Base-by-base conservation (phyloP, 2,888 invertebrate species). In the Apeira syringaria region DNA sequence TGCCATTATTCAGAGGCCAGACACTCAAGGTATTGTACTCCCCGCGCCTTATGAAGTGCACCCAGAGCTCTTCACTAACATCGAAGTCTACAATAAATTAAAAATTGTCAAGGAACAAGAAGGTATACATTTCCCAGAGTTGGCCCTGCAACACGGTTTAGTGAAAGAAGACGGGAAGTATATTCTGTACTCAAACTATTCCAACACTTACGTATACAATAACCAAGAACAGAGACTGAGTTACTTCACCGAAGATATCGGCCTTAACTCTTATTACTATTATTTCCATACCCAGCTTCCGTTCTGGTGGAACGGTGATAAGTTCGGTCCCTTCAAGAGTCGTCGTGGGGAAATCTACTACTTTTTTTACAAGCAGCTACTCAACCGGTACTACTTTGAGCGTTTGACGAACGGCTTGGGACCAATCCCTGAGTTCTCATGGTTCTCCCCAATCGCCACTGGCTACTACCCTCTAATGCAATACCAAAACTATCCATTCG, bases 201-300 rank as follows among this genome's bases (percentile, higher is more conserved):
- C 92, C 7, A 91, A 87, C 56, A 63, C 87, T 24, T 64, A 67
- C 25, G 73, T 83, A 55, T 91, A 90, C 61, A 87, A 83, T 53
- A 91, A 92, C 55, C 66, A 85, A 1, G 94, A 94, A 59, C 88
- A 91, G 61, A 91, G 87, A 44, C 57, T 94, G 41, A 85, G 92
- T 22, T 94, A 94, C 78, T 93, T 94, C 78, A 93, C 92, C 18
- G 94, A 94, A 66, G 94, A 94, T 63, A 83, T 94, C 56, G 94
- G 93, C 45, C 79, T 93, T 61, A 94, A 94, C 75, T 66, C 91
- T 0, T 94, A 89, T 78, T 94, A 94, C 83, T 92, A 91, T 75
- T 92, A 91, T 74, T 91, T 92, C 81, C 92, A 94, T 62, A 67
- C 89, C 48, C 89, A 92, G 43, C 90, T 90, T 63, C 93, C 94